phyloP scores from a whole-genome alignment of 2,113 vertebrate species.

The Galemys pyrenaicus region DNA sequence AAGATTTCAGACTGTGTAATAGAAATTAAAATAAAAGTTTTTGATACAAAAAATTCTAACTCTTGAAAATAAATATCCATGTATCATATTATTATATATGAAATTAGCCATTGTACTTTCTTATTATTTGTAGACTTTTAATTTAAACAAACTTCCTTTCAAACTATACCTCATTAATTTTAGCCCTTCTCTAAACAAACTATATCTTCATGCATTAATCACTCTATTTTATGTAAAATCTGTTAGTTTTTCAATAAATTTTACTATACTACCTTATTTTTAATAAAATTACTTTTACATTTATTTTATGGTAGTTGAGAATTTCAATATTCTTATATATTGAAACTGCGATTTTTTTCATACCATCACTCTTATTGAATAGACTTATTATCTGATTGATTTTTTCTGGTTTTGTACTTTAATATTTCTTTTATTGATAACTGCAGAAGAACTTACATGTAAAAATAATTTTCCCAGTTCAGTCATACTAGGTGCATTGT shows the following conservation, averaged over 20 bases:
- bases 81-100: not conserved
- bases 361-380: not conserved
- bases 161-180: too few species aligned
- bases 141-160: not conserved
- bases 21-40: not conserved
- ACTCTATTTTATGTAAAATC: not conserved
- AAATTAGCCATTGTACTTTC: not conserved
- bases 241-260: not conserved
- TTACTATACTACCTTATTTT: not conserved
- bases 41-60: not conserved
- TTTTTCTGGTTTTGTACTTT: slow-evolving; percentile 32
- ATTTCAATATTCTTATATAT: not conserved
- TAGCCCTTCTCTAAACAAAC: not conserved
- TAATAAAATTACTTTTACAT: slow-evolving; percentile 33
- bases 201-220: not conserved
- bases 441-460: slow-evolving; percentile 6
- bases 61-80: not conserved
- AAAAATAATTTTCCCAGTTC: slow-evolving; percentile 39
- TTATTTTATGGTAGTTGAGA: slow-evolving; percentile 16
- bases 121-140: not conserved
- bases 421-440: slow-evolving; percentile 58
- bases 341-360: slow-evolving; percentile 55
- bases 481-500: slow-evolving; percentile 9
- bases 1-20: not conserved
- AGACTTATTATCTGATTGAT: slow-evolving; percentile 48